Conservation (phyloP, 37 sponge, comb jelly and placozoan species). For the Agelas oroides region DNA sequence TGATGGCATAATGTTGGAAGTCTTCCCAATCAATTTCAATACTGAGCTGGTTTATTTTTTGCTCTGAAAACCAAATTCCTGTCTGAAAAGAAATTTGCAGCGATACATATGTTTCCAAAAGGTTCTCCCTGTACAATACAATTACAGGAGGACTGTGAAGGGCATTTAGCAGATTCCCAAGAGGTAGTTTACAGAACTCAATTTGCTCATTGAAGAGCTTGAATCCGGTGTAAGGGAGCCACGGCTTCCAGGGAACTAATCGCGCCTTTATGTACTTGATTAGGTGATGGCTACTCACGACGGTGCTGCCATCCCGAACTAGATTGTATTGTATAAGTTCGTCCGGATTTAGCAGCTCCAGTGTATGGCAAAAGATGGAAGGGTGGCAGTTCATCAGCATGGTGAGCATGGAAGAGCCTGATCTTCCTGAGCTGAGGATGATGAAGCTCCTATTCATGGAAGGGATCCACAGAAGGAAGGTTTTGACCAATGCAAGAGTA, state of each 20-base stretch:
- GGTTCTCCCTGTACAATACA: conserved; percentile 34
- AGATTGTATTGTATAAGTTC: background rate
- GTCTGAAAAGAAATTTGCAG: conserved; percentile 34
- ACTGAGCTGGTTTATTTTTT: background rate
- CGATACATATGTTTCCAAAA: conserved; percentile 47
- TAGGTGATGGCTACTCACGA: background rate
- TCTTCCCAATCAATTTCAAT: conserved; percentile 42
- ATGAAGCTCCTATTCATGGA: conserved; percentile 10
- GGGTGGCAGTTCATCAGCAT: conserved; percentile 8
- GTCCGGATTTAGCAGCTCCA: conserved; percentile 25
- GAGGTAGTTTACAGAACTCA: conserved; percentile 7
- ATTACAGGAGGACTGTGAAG: conserved; percentile 35
- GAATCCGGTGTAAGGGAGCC: conserved; percentile 37
- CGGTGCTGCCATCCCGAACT: background rate
- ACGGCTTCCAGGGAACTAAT: conserved; percentile 6
- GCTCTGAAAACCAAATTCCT: conserved; percentile 22
- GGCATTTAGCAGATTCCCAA: background rate
- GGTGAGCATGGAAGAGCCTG: conserved; percentile 29
- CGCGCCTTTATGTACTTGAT: background rate
- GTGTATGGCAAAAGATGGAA: background rate
- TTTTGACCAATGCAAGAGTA: too few relatives aligned
- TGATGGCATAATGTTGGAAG: background rate
- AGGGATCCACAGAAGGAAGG: background rate
- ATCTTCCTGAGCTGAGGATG: conserved; percentile 40
- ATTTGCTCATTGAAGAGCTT: conserved; percentile 57